These are phyloP conservation scores for Latrodectus elegans DNA, from an alignment of 2,888 invertebrate genomes.

Conservation along the genomic window DNA sequence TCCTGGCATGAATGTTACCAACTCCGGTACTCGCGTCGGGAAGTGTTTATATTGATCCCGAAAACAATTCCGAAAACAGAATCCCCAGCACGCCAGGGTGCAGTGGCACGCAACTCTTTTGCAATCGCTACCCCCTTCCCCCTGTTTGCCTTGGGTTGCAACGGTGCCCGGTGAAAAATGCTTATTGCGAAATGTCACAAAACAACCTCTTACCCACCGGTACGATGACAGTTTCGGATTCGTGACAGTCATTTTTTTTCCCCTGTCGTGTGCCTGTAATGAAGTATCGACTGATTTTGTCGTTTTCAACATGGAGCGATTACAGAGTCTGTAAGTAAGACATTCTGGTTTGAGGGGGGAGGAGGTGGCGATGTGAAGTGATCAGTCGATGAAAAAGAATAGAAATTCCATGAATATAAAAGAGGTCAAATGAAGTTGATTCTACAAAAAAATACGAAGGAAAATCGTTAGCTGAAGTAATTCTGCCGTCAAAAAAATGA, in stretches of 20 bases:
- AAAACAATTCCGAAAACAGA: neutral
- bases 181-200: neutral
- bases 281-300: too few relatives aligned
- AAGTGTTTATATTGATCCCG: neutral
- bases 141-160: neutral
- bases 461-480: too few relatives aligned
- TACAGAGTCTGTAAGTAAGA: too few relatives aligned
- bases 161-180: neutral
- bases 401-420: constrained; percentile 22
- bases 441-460: neutral
- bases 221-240: too few relatives aligned
- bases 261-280: too few relatives aligned
- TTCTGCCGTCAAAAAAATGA: too few relatives aligned
- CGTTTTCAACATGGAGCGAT: too few relatives aligned
- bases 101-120: neutral
- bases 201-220: neutral
- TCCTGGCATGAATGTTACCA: neutral
- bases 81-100: neutral
- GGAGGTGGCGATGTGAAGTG: too few relatives aligned
- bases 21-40: neutral
- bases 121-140: neutral
- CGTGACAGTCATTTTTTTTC: too few relatives aligned
- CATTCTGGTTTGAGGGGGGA: too few relatives aligned
- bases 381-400: neutral
- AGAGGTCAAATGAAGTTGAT: constrained; percentile 17